Percentiles rank a stretch among this genome's conserved stretches.
phyloP scores from a whole-genome alignment of 2,888 invertebrate species.

The Pedicia rivosa region DNA sequence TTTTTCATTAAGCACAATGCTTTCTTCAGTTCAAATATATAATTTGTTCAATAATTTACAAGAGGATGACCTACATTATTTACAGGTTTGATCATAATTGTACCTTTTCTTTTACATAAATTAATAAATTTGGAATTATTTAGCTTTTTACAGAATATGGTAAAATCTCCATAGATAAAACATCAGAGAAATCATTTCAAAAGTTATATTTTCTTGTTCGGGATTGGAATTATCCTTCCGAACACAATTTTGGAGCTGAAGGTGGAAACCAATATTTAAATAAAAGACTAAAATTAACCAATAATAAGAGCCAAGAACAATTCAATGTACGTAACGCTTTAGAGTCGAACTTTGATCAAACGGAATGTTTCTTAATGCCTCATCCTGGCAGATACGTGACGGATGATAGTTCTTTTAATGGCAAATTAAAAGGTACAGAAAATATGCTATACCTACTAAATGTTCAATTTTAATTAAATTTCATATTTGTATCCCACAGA shows the following conservation, averaged over 20 bases:
- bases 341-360: background rate
- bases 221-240: slow-evolving; percentile 6
- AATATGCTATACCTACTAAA: background rate
- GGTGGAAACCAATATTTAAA: slow-evolving; percentile 6
- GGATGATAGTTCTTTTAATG: slow-evolving; percentile 2
- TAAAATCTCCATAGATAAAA: slow-evolving; percentile 1
- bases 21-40: slow-evolving; percentile 6
- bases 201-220: slow-evolving; percentile 7
- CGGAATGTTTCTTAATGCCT: slow-evolving; percentile 8
- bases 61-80: slow-evolving; percentile 7
- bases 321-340: slow-evolving; percentile 1
- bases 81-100: slow-evolving; percentile 4
- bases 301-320: slow-evolving; percentile 3
- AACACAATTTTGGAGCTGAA: slow-evolving; percentile 5
- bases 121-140: no score
- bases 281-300: background rate
- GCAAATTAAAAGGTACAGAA: background rate
- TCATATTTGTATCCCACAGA: background rate
- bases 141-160: slow-evolving; percentile 7
- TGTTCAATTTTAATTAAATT: no score
- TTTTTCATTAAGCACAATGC: slow-evolving; percentile 5
- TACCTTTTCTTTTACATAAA: no score
- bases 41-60: slow-evolving; percentile 5
- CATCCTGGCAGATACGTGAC: slow-evolving; percentile 7
- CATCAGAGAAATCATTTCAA: slow-evolving; percentile 5